phyloP scores from a whole-genome alignment of 2,797 vertebrate species.

The Typhlichthys eigenmanni region DNA sequence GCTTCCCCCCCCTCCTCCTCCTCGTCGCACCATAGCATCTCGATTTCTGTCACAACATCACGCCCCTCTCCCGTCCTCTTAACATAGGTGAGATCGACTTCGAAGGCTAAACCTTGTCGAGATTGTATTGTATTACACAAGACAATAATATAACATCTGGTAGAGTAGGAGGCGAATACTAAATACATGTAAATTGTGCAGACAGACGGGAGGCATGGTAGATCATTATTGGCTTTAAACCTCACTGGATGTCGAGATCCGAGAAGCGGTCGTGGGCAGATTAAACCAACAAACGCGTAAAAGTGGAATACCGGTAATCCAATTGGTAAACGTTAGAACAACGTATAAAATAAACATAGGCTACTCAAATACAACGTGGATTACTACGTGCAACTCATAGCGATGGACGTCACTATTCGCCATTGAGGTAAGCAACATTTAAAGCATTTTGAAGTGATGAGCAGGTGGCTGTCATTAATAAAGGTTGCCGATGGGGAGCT shows the following conservation, averaged over 20 bases:
- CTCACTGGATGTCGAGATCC: conserved; percentile 33
- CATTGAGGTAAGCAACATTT: conserved; percentile 55
- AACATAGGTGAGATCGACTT: conserved; percentile 61
- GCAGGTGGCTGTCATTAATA: background rate
- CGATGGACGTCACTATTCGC: conserved; percentile 54
- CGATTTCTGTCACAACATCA: conserved; percentile 10
- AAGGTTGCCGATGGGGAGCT: background rate
- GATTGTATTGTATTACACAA: conserved; percentile 44
- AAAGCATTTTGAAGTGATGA: background rate
- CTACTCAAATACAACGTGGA: conserved; percentile 29
- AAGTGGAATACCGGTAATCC: conserved; percentile 14
- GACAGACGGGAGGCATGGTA: conserved; percentile 21
- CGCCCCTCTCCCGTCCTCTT: conserved; percentile 43
- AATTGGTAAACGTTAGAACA: conserved; percentile 1
- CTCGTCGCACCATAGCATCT: background rate
- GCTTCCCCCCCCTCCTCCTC: background rate
- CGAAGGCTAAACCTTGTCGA: conserved; percentile 64
- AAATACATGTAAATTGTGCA: conserved; percentile 31
- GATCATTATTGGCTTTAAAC: conserved; percentile 19
- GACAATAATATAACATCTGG: conserved; percentile 25
- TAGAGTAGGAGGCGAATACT: conserved; percentile 21
- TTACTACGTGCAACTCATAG: conserved; percentile 22
- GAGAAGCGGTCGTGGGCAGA: conserved; percentile 28
- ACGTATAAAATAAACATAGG: background rate
- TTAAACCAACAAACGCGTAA: conserved; percentile 15